Conservation (phyloP, 2,888 invertebrate species). For the Tenthredo amoena region DNA sequence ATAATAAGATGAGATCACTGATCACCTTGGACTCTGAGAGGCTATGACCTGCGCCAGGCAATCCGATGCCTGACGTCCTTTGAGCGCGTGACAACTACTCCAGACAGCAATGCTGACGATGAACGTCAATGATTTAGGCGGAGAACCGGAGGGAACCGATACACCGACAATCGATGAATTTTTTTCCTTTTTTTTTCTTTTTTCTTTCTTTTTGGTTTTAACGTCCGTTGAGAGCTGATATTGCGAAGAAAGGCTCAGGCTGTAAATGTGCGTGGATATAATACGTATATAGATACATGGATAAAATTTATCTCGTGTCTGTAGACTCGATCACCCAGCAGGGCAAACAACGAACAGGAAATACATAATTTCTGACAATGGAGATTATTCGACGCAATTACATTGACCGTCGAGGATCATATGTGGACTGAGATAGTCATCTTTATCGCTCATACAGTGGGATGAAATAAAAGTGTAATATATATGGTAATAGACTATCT, state of each 20-base stretch:
- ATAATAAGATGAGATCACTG: constrained; percentile 54
- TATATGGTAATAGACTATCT: constrained; percentile 30
- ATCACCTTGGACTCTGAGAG: constrained; percentile 48
- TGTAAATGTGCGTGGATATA: neutral
- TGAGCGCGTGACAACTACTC: constrained; percentile 2
- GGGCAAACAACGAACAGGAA: constrained; percentile 1
- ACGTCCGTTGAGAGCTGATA: neutral
- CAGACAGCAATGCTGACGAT: neutral
- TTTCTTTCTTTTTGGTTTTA: constrained; percentile 7
- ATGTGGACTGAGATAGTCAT: neutral
- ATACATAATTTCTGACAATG: constrained; percentile 22
- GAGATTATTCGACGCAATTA: constrained; percentile 25
- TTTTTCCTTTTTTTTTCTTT: constrained; percentile 16
- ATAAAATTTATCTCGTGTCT: constrained; percentile 22
- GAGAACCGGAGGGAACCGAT: neutral
- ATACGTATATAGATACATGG: neutral
- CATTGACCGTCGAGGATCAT: constrained; percentile 20
- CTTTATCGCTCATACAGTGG: constrained; percentile 17
- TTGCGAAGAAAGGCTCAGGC: neutral
- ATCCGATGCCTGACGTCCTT: constrained; percentile 9
- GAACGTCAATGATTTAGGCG: constrained; percentile 22
- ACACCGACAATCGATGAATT: neutral
- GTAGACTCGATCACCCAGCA: neutral
- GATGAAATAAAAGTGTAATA: constrained; percentile 41
- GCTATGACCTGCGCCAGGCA: constrained; percentile 22